Base-by-base conservation (phyloP, 37 sponge, comb jelly and placozoan species). In the Mnemiopsis leidyi region DNA sequence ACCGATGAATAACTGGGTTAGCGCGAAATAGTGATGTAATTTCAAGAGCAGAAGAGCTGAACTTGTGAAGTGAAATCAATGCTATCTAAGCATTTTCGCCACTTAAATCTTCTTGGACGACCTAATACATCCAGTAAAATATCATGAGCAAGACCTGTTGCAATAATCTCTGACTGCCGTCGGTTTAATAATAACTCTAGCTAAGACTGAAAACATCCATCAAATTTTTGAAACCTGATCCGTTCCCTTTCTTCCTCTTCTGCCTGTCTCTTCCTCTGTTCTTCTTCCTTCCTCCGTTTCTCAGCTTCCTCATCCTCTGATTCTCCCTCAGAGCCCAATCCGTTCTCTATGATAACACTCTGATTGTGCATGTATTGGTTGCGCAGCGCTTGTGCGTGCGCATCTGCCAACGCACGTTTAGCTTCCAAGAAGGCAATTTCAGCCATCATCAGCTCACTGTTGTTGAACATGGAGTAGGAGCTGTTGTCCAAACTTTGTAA, bases 391-490 rank as follows among this genome's bases (percentile, higher is more conserved):
- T 85, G 32, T 40, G 90, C 90, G 29, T 85, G 90, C 16, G 90
- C 90, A 21, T 85, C 90, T 9, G 90, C 90, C 48, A 85, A 39
- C 13, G 90, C 90, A 23, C 61, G 40, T 25, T 85, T 85, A 0
- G 90, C 90, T 40, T 85, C 90, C 90, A 85, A 37, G 61, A 85
- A 85, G 25, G 40, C 61, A 23, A 85, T 85, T 26, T 85, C 90
- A 2, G 90, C 90, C 90, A 85, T 85, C 90, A 85, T 85, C 24
- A 85, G 48, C 61, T 85, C 90, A n/a, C 23, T 85, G 48, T 85
- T 33, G 40, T 85, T 35, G 90, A 85, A 85, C 90, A 85, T 85
- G 1, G 90, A 85, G 90, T 40, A 85, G 40, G 90, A 85, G 61
- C 48, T 85, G 25, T 37, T 37, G n/a, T 85, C 90, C 48, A 85